Evolutionary conservation across 2,113 vertebrate genomes (phyloP), one percentile per base, ranked within the genome.

Genomic region (Trachemys scripta): DNA sequence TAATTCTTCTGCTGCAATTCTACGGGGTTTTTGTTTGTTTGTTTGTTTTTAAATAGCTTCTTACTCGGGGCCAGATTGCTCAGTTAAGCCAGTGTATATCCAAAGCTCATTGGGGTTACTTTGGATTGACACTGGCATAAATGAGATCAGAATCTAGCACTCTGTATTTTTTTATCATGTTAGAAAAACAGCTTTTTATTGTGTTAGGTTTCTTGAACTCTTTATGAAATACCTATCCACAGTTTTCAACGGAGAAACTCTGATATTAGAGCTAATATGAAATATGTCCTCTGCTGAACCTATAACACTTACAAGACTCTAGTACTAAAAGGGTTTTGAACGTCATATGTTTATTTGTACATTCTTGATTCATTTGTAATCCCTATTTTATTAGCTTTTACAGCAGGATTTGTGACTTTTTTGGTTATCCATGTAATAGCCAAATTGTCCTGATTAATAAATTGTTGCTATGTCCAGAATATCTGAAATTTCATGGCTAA

Each of bases 361-460:
- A 53, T 75, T 69, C 29, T 38, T 76, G 87, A 93, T 22, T 80
- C 54, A 84, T 87, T 86, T 90, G 12, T 35, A 89, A 95, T 22
- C 83, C 65, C 65, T 31, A 88, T 29, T 89, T 24, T 11, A 47
- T 0, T 4, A 1, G 2, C 87, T 82, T 84, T 85, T 78, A 94
- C 87, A 95, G 51, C 10, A 79, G 88, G 62, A 85, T 47, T 87
- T n/a, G 57, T 22, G 5, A 80, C n/a, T 89, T 88, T 27, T 42
- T 20, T 50, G 54, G 84, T 78, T 82, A 75, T 57, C 62, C 90
- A 90, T 59, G 10, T 95, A 94, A 95, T 59, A 91, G 2, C 72
- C 25, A 53, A 49, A 87, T 90, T 91, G 87, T 95, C 62, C 86
- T 82, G 25, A 90, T 87, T 94, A 85, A 54, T 50, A 88, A 96